phyloP scores from a whole-genome alignment of 2,888 invertebrate genomes.

The Ormyrus labotus region DNA sequence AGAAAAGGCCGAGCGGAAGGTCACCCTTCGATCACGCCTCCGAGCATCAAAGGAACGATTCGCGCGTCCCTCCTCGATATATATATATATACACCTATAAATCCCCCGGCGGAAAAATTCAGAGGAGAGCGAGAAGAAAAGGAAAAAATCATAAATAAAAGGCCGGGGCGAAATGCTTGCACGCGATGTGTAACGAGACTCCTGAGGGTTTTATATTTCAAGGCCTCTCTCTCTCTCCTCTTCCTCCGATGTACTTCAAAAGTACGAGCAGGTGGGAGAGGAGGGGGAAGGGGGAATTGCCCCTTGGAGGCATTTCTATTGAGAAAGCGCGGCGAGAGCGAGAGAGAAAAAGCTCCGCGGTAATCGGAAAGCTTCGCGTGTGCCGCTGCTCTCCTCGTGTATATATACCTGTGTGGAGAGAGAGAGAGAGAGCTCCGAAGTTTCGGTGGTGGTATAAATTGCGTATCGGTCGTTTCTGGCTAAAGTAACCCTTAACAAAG shows the following conservation, averaged over 20 bases:
- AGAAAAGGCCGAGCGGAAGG: no score
- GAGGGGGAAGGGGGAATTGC: conserved; percentile 12
- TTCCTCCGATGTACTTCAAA: background rate
- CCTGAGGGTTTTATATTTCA: conserved; percentile 25
- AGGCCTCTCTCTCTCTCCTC: conserved; percentile 12
- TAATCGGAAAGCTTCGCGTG: conserved; percentile 27
- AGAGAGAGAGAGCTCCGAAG: conserved; percentile 24
- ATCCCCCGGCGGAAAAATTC: no score
- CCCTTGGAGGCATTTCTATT: conserved; percentile 12
- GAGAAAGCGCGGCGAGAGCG: no score
- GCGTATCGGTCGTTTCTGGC: conserved; percentile 49
- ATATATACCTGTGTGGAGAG: no score
- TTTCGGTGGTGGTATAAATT: conserved; percentile 53
- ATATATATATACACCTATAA: background rate
- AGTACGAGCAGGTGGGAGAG: background rate
- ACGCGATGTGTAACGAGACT: conserved; percentile 5
- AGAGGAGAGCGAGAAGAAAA: no score
- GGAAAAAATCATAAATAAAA: no score
- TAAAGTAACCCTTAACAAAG: conserved; percentile 49
- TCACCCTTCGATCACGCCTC: no score
- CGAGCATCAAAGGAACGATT: no score
- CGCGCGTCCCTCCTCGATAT: background rate
- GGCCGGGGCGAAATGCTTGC: no score
- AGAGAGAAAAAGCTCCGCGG: conserved; percentile 22
- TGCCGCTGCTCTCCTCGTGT: no score